Conservation (phyloP, 2,888 invertebrate species). For the Amphipoea oculea region DNA sequence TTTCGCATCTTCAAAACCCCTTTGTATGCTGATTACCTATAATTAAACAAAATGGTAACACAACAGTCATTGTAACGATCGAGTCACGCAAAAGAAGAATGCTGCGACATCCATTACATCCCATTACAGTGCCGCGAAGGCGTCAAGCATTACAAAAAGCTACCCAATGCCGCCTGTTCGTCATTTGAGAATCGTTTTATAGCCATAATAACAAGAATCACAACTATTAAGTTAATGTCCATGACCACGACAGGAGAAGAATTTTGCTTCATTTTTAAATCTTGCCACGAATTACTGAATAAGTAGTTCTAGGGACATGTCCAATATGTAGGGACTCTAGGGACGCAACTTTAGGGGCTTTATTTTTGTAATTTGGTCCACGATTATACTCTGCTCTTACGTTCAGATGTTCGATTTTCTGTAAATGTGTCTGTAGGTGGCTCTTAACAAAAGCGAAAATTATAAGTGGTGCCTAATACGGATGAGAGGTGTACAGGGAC, state of each 20-base stretch:
- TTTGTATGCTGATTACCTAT: conserved; percentile 47
- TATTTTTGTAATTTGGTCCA: conserved; percentile 17
- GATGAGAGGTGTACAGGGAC: neutral
- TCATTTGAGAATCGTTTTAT: conserved; percentile 69
- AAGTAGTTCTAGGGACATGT: conserved; percentile 4
- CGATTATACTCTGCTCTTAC: neutral
- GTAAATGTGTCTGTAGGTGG: neutral
- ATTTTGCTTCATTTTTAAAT: conserved; percentile 32
- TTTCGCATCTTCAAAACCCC: conserved; percentile 13
- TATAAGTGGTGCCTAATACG: neutral
- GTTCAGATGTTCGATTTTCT: conserved; percentile 22
- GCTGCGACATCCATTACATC: conserved; percentile 68
- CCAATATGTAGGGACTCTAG: neutral
- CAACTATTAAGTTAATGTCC: conserved; percentile 69
- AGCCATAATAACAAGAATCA: conserved; percentile 71
- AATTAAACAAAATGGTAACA: conserved; percentile 63
- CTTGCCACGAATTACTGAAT: conserved; percentile 10
- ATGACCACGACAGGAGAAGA: conserved; percentile 47
- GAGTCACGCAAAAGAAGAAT: conserved; percentile 61
- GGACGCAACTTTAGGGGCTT: neutral
- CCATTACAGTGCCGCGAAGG: conserved; percentile 71
- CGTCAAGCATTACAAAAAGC: conserved; percentile 68
- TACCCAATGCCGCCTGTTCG: conserved; percentile 58
- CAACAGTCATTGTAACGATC: conserved; percentile 39
- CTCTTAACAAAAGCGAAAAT: neutral